phyloP scores from a whole-genome alignment of 2,888 invertebrate genomes.

The Lasioglossum vierecki region DNA sequence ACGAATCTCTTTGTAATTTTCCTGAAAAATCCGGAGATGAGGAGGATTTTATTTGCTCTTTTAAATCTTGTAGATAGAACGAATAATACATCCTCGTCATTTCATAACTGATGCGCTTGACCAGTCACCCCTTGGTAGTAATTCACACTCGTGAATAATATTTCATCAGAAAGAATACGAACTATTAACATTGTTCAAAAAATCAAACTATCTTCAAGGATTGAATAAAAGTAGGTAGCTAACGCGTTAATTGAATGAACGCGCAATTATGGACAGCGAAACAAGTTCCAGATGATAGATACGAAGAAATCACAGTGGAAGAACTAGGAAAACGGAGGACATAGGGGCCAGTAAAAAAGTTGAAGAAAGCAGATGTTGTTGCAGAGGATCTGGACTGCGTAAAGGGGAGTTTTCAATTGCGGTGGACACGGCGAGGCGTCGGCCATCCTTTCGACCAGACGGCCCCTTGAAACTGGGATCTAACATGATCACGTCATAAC shows the following conservation, averaged over 20 bases:
- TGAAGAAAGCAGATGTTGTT: slow-evolving; percentile 28
- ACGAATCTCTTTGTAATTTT: neutral
- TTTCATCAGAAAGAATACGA: neutral
- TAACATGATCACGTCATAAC: slow-evolving; percentile 68
- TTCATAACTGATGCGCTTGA: neutral
- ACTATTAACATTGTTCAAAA: no score
- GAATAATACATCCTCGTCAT: neutral
- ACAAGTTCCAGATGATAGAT: neutral
- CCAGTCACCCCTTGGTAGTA: neutral
- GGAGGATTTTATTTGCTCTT: neutral
- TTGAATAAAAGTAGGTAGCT: neutral
- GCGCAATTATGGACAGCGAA: neutral
- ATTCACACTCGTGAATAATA: neutral
- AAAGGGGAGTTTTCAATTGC: slow-evolving; percentile 57
- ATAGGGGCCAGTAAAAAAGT: slow-evolving; percentile 13
- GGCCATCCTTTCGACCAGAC: slow-evolving; percentile 34
- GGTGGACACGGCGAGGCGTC: slow-evolving; percentile 47
- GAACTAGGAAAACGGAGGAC: slow-evolving; percentile 12
- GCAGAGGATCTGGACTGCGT: slow-evolving; percentile 59
- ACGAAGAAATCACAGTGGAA: neutral
- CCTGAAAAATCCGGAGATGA: neutral
- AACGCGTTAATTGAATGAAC: neutral
- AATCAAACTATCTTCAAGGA: neutral
- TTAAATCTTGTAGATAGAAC: neutral
- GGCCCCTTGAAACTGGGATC: slow-evolving; percentile 43